phyloP scores from a whole-genome alignment of 92 coral and sea anemone species.

The Nematostella vectensis region DNA sequence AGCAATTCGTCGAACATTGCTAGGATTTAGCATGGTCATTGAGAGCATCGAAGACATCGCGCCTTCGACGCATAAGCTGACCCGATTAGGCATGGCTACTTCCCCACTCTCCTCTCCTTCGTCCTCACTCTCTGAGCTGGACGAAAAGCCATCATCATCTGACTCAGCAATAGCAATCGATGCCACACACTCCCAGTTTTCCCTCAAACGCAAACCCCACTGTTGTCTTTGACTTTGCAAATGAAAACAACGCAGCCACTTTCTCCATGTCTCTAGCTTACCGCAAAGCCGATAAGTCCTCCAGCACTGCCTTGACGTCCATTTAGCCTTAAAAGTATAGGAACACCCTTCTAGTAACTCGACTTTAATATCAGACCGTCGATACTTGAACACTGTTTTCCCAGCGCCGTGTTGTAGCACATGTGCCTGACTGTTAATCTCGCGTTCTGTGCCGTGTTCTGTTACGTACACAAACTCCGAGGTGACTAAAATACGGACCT shows the following conservation, averaged over 20 bases:
- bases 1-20: conserved; percentile 73
- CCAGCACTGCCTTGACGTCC: conserved; percentile 46
- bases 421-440: conserved; percentile 43
- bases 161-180: conserved; percentile 40
- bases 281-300: conserved; percentile 76
- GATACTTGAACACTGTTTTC: conserved; percentile 48
- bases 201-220: conserved; percentile 1
- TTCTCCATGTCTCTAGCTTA: conserved; percentile 49
- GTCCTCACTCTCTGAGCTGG: conserved; percentile 60
- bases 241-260: conserved; percentile 52
- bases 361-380: conserved; percentile 58
- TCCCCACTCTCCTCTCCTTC: conserved; percentile 58
- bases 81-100: conserved; percentile 50
- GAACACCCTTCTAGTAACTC: conserved; percentile 59
- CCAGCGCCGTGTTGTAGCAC: conserved; percentile 76
- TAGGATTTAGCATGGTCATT: conserved; percentile 88
- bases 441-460: conserved; percentile 46
- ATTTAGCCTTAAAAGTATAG: conserved; percentile 78
- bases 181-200: conserved; percentile 1
- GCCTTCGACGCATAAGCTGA: conserved; percentile 69
- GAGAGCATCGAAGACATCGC: conserved; percentile 75
- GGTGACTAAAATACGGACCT: conserved; percentile 71
- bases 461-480: conserved; percentile 77
- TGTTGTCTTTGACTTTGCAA: conserved; percentile 6
- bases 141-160: conserved; percentile 33